Conservation (phyloP, 1,140 invertebrate genomes). For the Drosophila arizonae region DNA sequence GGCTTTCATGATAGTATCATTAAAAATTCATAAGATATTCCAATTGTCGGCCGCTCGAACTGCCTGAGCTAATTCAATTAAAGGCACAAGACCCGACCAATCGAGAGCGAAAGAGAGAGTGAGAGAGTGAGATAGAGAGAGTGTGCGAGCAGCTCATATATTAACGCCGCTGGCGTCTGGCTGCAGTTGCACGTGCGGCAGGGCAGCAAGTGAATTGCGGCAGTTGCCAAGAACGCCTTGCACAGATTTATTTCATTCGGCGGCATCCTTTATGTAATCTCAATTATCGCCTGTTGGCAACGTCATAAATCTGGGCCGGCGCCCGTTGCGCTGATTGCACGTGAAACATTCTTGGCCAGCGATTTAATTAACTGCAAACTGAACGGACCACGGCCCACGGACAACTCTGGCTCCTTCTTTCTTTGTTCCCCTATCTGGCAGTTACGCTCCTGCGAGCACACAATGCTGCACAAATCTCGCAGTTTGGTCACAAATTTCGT, state of each 20-base stretch:
- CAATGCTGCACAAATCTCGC: slow-evolving; percentile 35
- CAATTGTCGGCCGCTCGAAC: slow-evolving; percentile 15
- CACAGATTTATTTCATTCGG: slow-evolving; percentile 74
- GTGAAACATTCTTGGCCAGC: slow-evolving; percentile 54
- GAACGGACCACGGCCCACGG: slow-evolving; percentile 29
- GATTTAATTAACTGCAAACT: slow-evolving; percentile 70
- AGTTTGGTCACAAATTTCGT: slow-evolving; percentile 42
- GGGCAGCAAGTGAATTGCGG: slow-evolving; percentile 58
- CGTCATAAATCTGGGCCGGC: slow-evolving; percentile 62
- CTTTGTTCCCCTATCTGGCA: slow-evolving; percentile 35
- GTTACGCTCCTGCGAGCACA: slow-evolving; percentile 34
- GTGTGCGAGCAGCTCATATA: slow-evolving; percentile 51
- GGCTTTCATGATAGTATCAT: slow-evolving; percentile 40
- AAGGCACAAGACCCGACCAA: slow-evolving; percentile 28
- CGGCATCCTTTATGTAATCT: slow-evolving; percentile 69
- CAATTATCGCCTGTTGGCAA: slow-evolving; percentile 77
- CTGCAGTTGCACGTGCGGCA: slow-evolving; percentile 69
- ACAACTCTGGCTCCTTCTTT: slow-evolving; percentile 15
- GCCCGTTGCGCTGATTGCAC: slow-evolving; percentile 61
- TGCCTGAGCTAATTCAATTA: slow-evolving; percentile 69
- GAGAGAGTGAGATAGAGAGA: neutral
- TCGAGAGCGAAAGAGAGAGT: neutral
- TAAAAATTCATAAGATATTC: slow-evolving; percentile 69
- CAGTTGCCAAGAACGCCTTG: slow-evolving; percentile 46
- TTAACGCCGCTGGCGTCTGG: slow-evolving; percentile 68